Percentiles rank a stretch among this genome's conserved stretches.
These are phyloP conservation scores for Oxycera nigricornis DNA, from an alignment of 2,888 invertebrate genomes.

Conservation along the genomic window DNA sequence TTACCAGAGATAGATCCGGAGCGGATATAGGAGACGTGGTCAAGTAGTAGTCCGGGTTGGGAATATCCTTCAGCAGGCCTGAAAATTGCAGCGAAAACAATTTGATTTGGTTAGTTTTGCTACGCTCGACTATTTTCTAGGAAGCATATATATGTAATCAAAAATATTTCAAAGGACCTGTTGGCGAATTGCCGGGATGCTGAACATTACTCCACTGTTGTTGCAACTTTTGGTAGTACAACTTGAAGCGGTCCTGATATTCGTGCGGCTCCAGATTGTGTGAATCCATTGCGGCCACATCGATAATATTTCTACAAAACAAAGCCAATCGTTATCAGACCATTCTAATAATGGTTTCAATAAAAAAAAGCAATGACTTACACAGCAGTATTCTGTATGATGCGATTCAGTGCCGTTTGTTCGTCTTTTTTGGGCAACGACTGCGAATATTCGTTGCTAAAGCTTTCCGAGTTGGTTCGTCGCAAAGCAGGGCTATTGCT, in stretches of 20 bases:
- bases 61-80: constrained; percentile 74
- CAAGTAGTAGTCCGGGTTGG: constrained; percentile 75
- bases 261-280: constrained; percentile 89
- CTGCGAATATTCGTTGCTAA: constrained; percentile 68
- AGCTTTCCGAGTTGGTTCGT: constrained; percentile 75
- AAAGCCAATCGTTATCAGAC: constrained; percentile 29
- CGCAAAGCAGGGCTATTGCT: constrained; percentile 76
- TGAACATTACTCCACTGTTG: constrained; percentile 63
- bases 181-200: constrained; percentile 54
- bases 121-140: not conserved
- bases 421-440: constrained; percentile 83
- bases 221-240: constrained; percentile 69
- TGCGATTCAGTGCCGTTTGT: constrained; percentile 87
- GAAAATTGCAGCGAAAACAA: not conserved
- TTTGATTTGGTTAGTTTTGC: not conserved
- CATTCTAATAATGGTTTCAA: constrained; percentile 9
- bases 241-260: constrained; percentile 80
- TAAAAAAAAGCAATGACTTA: constrained; percentile 61
- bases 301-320: constrained; percentile 82
- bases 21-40: constrained; percentile 67
- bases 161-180: constrained; percentile 50
- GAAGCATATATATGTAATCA: not conserved
- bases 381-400: constrained; percentile 90
- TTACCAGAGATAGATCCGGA: constrained; percentile 76
- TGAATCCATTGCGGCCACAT: constrained; percentile 89